phyloP scores from a whole-genome alignment of 92 coral and sea anemone genomes.

The Epizoanthus illoricatus region DNA sequence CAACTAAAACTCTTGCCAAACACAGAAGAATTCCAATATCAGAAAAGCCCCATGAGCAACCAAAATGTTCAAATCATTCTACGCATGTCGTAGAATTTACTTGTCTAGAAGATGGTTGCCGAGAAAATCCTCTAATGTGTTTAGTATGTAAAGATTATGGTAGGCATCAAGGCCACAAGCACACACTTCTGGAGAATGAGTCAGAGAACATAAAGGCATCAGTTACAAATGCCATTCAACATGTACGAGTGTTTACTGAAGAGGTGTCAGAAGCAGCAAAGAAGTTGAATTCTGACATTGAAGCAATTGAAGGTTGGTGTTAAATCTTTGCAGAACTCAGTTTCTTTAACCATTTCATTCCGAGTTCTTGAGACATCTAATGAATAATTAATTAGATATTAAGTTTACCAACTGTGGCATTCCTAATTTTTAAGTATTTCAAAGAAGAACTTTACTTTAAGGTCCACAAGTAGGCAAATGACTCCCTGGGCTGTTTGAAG shows the following conservation, averaged over 20 bases:
- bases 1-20: slow-evolving; percentile 91
- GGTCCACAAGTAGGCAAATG: too few relatives aligned
- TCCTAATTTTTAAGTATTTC: too few relatives aligned
- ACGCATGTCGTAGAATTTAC: slow-evolving; percentile 95
- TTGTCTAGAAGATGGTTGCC: slow-evolving; percentile 89
- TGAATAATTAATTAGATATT: neutral
- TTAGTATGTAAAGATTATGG: slow-evolving; percentile 98
- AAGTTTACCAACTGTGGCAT: too few relatives aligned
- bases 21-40: slow-evolving; percentile 92
- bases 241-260: slow-evolving; percentile 85
- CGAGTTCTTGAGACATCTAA: too few relatives aligned
- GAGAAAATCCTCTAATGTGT: slow-evolving; percentile 91
- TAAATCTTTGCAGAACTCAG: neutral
- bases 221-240: slow-evolving; percentile 91
- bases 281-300: slow-evolving; percentile 85
- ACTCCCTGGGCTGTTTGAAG: too few relatives aligned
- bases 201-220: slow-evolving; percentile 92
- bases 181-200: slow-evolving; percentile 85
- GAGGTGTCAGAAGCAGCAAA: slow-evolving; percentile 91
- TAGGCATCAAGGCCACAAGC: slow-evolving; percentile 94
- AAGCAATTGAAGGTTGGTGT: slow-evolving; percentile 89
- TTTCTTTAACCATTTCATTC: too few relatives aligned
- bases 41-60: slow-evolving; percentile 89
- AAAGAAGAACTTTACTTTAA: too few relatives aligned
- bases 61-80: slow-evolving; percentile 85